Base-by-base conservation (phyloP, 2,797 vertebrate genomes). In the Streptopelia turtur region DNA sequence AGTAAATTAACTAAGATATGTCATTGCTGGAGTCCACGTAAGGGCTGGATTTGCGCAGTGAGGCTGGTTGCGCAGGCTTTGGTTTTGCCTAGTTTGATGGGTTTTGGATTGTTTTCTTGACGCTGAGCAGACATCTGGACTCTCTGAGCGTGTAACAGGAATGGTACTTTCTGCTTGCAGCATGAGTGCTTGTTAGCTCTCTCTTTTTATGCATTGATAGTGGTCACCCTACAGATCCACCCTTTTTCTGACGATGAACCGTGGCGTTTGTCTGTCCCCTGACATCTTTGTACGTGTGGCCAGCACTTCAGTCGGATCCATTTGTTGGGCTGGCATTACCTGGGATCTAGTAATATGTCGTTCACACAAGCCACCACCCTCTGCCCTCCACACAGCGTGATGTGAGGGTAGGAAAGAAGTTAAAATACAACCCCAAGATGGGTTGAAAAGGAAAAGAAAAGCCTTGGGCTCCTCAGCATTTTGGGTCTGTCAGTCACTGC, bases 251-350 rank as follows among this genome's bases (percentile, higher is more conserved):
- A 11, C 14, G 35, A n/a, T 37, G 28, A 69, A 13, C 33, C 18
- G 6, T 24, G 0, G 0, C 6, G 6, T 50, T 27, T 64, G 24
- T 39, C n/a, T 25, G n/a, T 72, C 8, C 27, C 24, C 60, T 25
- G 27, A 52, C 61, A 23, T 43, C 56, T 33, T 60, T 1, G 0
- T 16, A 13, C 1, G 0, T 0, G 0, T 5, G 3, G 15, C 25
- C 37, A 11, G 22, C 3, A 1, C 66, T 70, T 70, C 7, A 18
- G 0, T n/a, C 0, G 0, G 37, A 33, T 52, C 28, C 20, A 16
- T 30, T 8, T 43, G 59, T 8, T 41, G 41, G 65, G 49, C 61
- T 7, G 13, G 52, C 33, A 3, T 24, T 87, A 22, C 66, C 57
- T 61, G 39, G 61, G 16, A 30, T 78, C 30, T 17, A 10, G 7